phyloP scores from a whole-genome alignment of 2,113 vertebrate species.

The Ammodytes dubius region DNA sequence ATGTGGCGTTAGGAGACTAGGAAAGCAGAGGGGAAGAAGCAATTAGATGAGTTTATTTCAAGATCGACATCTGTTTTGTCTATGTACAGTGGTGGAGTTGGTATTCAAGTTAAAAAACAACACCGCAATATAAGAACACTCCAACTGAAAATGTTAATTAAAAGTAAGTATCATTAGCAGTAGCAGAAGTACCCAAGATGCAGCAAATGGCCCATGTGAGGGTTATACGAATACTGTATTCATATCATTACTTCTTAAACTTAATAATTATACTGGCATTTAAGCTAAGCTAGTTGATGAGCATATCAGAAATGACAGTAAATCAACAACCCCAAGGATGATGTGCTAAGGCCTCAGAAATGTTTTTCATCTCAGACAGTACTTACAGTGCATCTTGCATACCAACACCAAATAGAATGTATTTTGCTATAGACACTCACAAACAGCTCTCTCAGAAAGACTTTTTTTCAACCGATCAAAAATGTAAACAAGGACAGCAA shows the following conservation, averaged over 20 bases:
- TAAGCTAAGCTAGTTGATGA: neutral
- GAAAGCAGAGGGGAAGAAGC: neutral
- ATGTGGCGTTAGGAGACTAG: neutral
- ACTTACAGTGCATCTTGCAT: neutral
- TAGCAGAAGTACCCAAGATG: neutral
- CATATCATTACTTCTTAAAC: neutral
- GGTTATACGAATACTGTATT: neutral
- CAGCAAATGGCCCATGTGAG: neutral
- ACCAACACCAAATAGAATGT: neutral
- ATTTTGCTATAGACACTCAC: neutral
- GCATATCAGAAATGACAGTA: neutral
- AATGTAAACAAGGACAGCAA: neutral
- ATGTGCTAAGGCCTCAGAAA: neutral
- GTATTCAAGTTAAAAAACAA: neutral
- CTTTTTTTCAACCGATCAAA: conserved; percentile 1
- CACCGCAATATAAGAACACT: neutral
- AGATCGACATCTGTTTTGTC: neutral
- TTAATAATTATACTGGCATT: neutral
- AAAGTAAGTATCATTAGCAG: neutral
- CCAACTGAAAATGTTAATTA: too few species aligned
- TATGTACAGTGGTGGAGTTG: neutral
- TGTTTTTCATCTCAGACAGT: neutral
- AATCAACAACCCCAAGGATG: neutral
- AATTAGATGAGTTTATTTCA: neutral
- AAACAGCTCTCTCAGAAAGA: conserved; percentile 1